These are phyloP conservation scores for Melanocharis versteri DNA, from an alignment of 2,113 vertebrate genomes.

Conservation along the genomic window DNA sequence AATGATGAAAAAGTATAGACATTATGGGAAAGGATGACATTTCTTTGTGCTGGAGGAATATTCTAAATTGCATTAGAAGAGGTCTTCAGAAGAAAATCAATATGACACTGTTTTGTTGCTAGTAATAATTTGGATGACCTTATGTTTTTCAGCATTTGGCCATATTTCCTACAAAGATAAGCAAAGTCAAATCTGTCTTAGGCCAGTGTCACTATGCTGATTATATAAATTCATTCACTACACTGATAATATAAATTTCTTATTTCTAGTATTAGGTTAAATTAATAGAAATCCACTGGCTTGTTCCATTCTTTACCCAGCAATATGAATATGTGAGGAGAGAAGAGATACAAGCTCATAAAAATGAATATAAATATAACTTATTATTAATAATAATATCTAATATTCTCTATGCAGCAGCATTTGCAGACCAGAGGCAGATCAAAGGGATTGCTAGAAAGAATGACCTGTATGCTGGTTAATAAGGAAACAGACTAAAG, in stretches of 20 bases:
- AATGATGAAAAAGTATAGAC: background rate
- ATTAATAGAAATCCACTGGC: background rate
- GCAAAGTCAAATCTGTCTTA: background rate
- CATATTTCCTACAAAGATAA: background rate
- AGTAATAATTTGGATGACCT: background rate
- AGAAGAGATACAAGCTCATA: background rate
- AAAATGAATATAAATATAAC: background rate
- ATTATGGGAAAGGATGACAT: background rate
- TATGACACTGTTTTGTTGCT: background rate
- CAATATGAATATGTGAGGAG: background rate
- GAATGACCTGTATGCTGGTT: background rate
- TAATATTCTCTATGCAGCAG: background rate
- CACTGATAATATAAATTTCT: background rate
- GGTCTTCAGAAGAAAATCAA: background rate
- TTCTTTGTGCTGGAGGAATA: background rate
- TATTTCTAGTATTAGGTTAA: background rate
- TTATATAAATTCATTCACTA: background rate
- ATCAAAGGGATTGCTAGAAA: background rate
- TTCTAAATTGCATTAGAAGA: background rate
- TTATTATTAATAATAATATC: background rate
- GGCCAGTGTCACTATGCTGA: background rate
- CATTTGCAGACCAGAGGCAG: background rate
- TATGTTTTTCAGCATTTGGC: conserved; percentile 10
- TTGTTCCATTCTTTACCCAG: background rate
- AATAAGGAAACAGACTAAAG: background rate